A percentile compares a stretch with the other conserved stretches of the same genome.
Conservation (phyloP, 2,113 vertebrate species). For the Periophthalmodon schlosseri region DNA sequence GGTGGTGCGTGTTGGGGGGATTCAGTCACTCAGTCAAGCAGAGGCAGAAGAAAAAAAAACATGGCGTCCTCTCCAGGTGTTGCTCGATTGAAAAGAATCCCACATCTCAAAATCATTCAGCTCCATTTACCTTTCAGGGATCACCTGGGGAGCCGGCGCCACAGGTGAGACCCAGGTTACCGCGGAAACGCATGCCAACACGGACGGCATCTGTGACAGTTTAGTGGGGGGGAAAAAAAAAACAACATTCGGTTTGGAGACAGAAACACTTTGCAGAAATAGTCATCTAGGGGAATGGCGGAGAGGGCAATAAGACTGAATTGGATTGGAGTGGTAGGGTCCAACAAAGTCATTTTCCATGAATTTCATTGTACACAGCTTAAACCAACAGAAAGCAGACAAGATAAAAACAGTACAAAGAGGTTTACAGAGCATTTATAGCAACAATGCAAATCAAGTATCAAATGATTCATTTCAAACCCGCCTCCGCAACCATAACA, state of each 20-base stretch:
- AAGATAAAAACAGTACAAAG: slow-evolving; percentile 7
- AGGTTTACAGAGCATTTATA: not conserved
- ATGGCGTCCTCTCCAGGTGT: slow-evolving; percentile 50
- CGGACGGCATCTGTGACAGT: slow-evolving; percentile 29
- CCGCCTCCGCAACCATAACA: not conserved
- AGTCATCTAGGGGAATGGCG: not conserved
- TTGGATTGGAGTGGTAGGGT: not conserved
- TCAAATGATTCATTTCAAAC: slow-evolving; percentile 11
- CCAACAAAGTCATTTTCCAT: slow-evolving; percentile 1
- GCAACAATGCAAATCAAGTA: slow-evolving; percentile 9
- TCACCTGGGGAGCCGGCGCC: slow-evolving; percentile 45
- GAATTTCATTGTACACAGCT: slow-evolving; percentile 8
- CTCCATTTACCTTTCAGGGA: slow-evolving; percentile 66
- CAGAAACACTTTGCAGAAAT: slow-evolving; percentile 25
- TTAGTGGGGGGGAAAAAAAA: slow-evolving; percentile 3
- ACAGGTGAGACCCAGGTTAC: slow-evolving; percentile 38
- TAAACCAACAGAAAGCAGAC: not conserved
- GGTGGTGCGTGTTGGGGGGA: not conserved
- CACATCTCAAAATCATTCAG: slow-evolving; percentile 61
- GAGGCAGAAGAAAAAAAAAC: slow-evolving; percentile 8
- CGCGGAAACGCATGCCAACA: slow-evolving; percentile 37
- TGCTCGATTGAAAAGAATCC: slow-evolving; percentile 47
- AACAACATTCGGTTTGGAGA: slow-evolving; percentile 22
- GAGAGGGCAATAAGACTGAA: not conserved
- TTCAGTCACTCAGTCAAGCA: slow-evolving; percentile 45